phyloP scores from a whole-genome alignment of 2,797 vertebrate species.

The Austrolebias charrua region DNA sequence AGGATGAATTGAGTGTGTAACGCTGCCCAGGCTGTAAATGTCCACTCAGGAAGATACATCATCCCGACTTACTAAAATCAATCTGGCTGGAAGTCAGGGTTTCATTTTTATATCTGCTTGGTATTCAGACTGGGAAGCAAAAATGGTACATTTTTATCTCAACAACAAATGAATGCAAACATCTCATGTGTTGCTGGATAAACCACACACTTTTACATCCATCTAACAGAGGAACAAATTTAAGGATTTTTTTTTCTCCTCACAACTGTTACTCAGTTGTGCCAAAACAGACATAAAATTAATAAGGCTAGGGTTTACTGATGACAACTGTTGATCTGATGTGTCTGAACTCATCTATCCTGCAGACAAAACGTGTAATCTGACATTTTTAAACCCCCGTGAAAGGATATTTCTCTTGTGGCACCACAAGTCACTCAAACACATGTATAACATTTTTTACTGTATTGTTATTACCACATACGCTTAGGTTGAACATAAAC shows the following conservation, averaged over 20 bases:
- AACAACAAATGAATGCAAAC: not conserved
- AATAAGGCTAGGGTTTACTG: not conserved
- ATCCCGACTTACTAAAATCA: not conserved
- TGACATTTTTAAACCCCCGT: not conserved
- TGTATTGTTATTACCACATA: not conserved
- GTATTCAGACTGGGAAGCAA: constrained; percentile 11
- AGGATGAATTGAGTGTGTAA: not conserved
- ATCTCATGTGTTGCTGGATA: not conserved
- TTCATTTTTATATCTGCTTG: constrained; percentile 6
- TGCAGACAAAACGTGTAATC: not conserved
- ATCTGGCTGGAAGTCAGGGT: constrained; percentile 23
- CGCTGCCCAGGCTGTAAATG: not conserved
- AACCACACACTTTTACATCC: not conserved
- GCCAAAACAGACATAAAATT: not conserved
- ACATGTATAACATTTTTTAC: too few relatives aligned
- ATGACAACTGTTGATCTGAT: not conserved
- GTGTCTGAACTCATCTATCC: not conserved
- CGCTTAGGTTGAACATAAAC: not conserved
- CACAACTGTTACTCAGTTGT: not conserved
- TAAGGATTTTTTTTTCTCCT: not conserved
- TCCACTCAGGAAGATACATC: constrained; percentile 5
- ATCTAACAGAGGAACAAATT: not conserved
- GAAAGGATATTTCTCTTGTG: not conserved
- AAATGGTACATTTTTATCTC: not conserved
- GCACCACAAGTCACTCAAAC: not conserved